Evolutionary conservation across 2,888 invertebrate genomes (phyloP), one percentile per base, ranked within the genome.

Genomic region (Sicus ferrugineus): DNA sequence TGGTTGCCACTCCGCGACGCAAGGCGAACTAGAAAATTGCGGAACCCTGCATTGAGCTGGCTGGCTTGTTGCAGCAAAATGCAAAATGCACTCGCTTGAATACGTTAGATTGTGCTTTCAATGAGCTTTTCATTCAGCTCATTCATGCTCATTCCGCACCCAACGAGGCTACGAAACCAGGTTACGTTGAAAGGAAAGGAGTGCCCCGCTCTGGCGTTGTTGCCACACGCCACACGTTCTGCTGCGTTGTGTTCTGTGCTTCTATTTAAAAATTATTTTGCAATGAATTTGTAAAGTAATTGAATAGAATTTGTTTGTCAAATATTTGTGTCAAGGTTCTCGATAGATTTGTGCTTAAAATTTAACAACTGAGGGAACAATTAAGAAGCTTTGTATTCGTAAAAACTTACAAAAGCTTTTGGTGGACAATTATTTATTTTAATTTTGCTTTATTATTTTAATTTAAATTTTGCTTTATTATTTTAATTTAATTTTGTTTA

Each of bases 141-240:
- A 21, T 19, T 52, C 3, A 11, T 1, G 19, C 5, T 19, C 21
- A 4, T 42, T 14, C 21, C 38, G 11, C 38, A 61, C 14, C n/a
- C 9, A 52, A 61, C 38, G 61, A 61, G 61, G 21, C 61, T 61
- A 61, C 21, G 61, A 61, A 61, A 61, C 61, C 61, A 61, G 61
- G 61, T 61, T 61, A 38, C 38, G 31, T 21, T 21, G 19, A 16
- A n/a, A n/a, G n/a, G 26, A 61, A 61, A 38, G 42, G 9, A 14
- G 34, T 34, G 7, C 56, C n/a, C 28, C 28, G 21, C 9, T 19
- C 23, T 19, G 52, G 2, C 19, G 2, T 46, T 52, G 52, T 52
- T 52, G 52, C 19, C 21, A 0, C 34, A 19, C 19, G 52, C 21
- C 16, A 28, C 11, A 23, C 3, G 38, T n/a, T 31, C 31, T 42